Evolutionary conservation across 2,113 vertebrate species (phyloP).

Genomic region (Bufo gargarizans): DNA sequence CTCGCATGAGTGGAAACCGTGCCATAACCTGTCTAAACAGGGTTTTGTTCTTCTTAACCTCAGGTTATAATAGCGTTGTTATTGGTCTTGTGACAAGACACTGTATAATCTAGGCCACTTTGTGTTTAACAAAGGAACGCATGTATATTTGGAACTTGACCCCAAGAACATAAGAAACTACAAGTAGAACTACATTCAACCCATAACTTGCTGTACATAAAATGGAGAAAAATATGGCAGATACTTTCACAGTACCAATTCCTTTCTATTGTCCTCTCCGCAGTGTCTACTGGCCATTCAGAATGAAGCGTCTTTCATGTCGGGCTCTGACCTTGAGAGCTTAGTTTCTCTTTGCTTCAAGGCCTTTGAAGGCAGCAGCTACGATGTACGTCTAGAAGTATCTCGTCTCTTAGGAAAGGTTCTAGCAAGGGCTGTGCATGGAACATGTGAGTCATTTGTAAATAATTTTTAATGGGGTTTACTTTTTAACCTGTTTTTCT

Average conservation of each 20-base stretch:
- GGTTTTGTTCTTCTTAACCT: too few species aligned
- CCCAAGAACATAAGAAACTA: too few species aligned
- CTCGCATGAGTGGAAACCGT: too few species aligned
- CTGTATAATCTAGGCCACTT: too few species aligned
- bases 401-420: slow-evolving; percentile 87
- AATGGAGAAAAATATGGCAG: too few species aligned
- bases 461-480: background rate
- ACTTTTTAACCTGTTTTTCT: background rate
- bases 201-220: too few species aligned
- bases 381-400: slow-evolving; percentile 84
- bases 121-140: too few species aligned
- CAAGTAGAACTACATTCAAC: too few species aligned
- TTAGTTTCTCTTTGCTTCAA: slow-evolving; percentile 90
- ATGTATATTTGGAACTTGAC: too few species aligned
- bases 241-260: background rate
- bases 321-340: slow-evolving; percentile 89
- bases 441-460: slow-evolving; percentile 70
- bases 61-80: too few species aligned
- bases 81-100: too few species aligned
- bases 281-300: slow-evolving; percentile 94
- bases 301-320: slow-evolving; percentile 89
- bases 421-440: slow-evolving; percentile 81
- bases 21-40: too few species aligned
- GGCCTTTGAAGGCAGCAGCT: slow-evolving; percentile 90
- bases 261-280: slow-evolving; percentile 37